Evolutionary conservation across 2,888 invertebrate genomes (phyloP), one percentile per base, ranked within the genome.

Genomic region (Pristionchus mayeri): DNA sequence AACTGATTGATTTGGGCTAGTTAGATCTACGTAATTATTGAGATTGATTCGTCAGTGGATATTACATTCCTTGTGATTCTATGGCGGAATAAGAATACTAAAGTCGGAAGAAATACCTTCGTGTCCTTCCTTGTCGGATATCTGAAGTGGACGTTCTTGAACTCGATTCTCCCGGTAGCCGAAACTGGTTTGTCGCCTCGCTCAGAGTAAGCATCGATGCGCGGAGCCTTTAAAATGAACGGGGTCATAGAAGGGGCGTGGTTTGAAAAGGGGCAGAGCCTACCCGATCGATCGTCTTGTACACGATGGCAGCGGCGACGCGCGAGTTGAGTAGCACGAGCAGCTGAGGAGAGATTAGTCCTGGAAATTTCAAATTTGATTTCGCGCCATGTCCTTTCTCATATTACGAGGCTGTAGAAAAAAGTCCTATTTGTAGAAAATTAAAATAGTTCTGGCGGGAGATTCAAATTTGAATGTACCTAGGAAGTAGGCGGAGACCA

Each of bases 221-320:
- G 84, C 3, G 67, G 71, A 34, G 44, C 3, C 71, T 84, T 37
- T 0, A 34, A 75, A 30, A 4, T n/a, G 52, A 21, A 21, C 52
- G 54, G 63, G n/a, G 48, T 0, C 63, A 63, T 40, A 24, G 54
- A 30, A 50, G 9, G n/a, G n/a, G n/a, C n/a, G n/a, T 44, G 44
- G 44, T 60, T 16, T 30, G 24, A 13, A 63, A 63, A 82, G 40
- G 27, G 24, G 48, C 50, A 21, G 27, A 37, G 13, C 80, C 13
- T 16, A 89, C 89, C 80, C 88, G n/a, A 71, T 91, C 90, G 63
- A 91, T 91, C 27, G 87, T 88, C 78, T 87, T 81, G 86, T 91
- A 91, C 63, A 91, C 89, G 50, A 88, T 86, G 16, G 90, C 91
- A 2, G 91, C 91, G 4, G 91, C 89, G 16, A 91, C 91, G 34